phyloP scores from a whole-genome alignment of 2,113 vertebrate genomes.

The Triplophysa siluroides region DNA sequence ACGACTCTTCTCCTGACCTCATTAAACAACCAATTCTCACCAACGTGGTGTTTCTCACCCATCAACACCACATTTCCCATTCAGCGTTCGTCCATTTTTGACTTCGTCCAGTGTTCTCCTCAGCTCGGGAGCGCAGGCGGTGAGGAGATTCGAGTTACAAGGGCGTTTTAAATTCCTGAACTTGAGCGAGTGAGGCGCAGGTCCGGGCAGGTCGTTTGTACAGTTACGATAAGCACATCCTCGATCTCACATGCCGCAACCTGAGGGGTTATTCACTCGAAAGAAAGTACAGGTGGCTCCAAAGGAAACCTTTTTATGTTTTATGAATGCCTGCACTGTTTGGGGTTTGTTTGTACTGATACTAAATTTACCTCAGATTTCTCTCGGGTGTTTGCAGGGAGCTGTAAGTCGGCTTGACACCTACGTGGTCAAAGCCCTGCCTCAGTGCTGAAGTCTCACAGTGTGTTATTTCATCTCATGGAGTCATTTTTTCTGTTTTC shows the following conservation, averaged over 20 bases:
- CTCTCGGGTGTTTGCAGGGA: conserved; percentile 14
- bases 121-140: not conserved
- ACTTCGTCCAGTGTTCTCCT: not conserved
- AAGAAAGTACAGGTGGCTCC: not conserved
- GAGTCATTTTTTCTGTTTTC: conserved; percentile 43
- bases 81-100: not conserved
- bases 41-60: not conserved
- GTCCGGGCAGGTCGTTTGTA: conserved; percentile 32
- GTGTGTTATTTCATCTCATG: conserved; percentile 18
- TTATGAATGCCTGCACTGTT: conserved; percentile 32
- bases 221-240: conserved; percentile 24
- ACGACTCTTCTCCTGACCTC: conserved; percentile 11
- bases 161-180: conserved; percentile 44
- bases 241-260: conserved; percentile 11
- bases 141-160: not conserved
- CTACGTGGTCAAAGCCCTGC: conserved; percentile 23
- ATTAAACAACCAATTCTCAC: conserved; percentile 3
- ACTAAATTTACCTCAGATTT: not conserved
- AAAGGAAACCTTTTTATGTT: conserved; percentile 32
- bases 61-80: not conserved
- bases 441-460: not conserved
- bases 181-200: conserved; percentile 31
- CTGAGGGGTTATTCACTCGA: conserved; percentile 27
- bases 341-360: conserved; percentile 12
- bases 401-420: conserved; percentile 15